Evolutionary conservation across 1,140 invertebrate species (phyloP).

Genomic region (Apis mellifera): Amel_HAv3.1 CM009936.2:16591501-16592000

Average conservation of each 20-base stretch:
- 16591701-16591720: constrained; percentile 74
- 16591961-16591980: constrained; percentile 63
- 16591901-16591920: constrained; percentile 75
- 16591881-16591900: constrained; percentile 74
- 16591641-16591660: constrained; percentile 64
- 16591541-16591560: constrained; percentile 20
- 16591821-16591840: constrained; percentile 71
- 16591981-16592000: constrained; percentile 74
- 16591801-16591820: constrained; percentile 74
- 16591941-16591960: constrained; percentile 63
- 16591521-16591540: constrained; percentile 19
- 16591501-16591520: background rate
- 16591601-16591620: constrained; percentile 28
- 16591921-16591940: constrained; percentile 75
- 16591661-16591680: constrained; percentile 64
- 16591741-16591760: constrained; percentile 75
- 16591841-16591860: constrained; percentile 70
- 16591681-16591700: constrained; percentile 69
- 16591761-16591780: constrained; percentile 77
- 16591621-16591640: constrained; percentile 75
- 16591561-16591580: constrained; percentile 15
- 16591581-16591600: background rate
- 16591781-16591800: constrained; percentile 76
- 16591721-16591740: constrained; percentile 77
- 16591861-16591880: constrained; percentile 53